Percentiles rank a stretch among this genome's conserved stretches.
These are phyloP conservation scores for Lagopus muta DNA, from an alignment of 2,113 vertebrate genomes.

Conservation along the genomic window DNA sequence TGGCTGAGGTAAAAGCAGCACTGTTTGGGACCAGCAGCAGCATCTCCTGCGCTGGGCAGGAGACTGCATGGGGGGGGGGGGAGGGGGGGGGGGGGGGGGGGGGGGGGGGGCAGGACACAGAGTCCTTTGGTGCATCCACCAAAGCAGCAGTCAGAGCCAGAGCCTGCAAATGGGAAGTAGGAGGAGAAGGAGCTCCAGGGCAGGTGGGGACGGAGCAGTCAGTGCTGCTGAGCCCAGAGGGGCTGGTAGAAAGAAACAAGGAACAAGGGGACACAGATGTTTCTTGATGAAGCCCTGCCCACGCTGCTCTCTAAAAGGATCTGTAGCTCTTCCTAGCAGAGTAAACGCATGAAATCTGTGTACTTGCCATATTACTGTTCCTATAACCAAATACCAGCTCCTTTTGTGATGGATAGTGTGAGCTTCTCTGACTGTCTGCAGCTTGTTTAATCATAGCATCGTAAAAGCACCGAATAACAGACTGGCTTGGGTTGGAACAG, in stretches of 20 bases:
- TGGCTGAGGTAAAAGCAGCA: accelerated
- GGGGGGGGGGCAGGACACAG: background rate
- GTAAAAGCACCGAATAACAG: background rate
- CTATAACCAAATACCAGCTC: background rate
- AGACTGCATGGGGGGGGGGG: background rate
- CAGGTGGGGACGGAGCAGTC: background rate
- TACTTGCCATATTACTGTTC: background rate
- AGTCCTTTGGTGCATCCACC: background rate
- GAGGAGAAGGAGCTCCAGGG: background rate
- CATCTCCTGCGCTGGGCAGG: background rate
- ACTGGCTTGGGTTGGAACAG: background rate
- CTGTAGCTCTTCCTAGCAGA: background rate
- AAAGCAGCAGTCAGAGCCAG: background rate
- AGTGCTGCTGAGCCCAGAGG: background rate
- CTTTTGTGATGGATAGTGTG: background rate
- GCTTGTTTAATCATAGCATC: background rate
- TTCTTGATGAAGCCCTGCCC: background rate
- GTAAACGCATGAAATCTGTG: background rate
- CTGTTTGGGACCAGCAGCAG: background rate
- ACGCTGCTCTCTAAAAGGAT: background rate
- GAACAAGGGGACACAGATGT: background rate
- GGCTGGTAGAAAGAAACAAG: background rate
- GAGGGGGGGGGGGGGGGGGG: background rate
- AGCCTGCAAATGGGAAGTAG: background rate
- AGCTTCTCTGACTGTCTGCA: background rate